Conservation (phyloP, 1,140 invertebrate species). For the Caerostris darwini region DNA sequence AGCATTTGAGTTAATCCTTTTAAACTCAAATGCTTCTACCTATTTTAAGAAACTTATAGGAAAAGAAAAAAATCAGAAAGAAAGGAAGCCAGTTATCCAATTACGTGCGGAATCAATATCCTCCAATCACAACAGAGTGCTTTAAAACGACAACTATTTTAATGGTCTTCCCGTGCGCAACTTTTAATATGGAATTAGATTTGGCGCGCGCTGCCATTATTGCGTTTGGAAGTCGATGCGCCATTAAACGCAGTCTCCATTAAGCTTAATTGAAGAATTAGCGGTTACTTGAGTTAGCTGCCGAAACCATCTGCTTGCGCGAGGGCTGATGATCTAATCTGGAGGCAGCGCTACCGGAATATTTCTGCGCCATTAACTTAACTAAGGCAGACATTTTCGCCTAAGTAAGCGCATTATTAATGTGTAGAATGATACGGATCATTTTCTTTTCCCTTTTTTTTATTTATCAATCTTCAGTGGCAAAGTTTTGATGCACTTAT, state of each 20-base stretch:
- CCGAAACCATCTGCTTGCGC: slow-evolving; percentile 62
- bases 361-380: slow-evolving; percentile 74
- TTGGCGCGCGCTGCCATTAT: slow-evolving; percentile 13
- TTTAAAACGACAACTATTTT: slow-evolving; percentile 34
- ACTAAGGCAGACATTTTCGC: slow-evolving; percentile 54
- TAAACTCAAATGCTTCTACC: no score
- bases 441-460: not conserved
- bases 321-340: slow-evolving; percentile 71
- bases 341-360: slow-evolving; percentile 16
- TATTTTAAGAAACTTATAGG: no score
- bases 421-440: not conserved
- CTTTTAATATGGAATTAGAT: slow-evolving; percentile 51
- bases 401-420: slow-evolving; percentile 36
- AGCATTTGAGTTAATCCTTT: no score
- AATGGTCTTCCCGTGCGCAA: not conserved
- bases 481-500: not conserved
- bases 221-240: slow-evolving; percentile 48
- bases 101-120: not conserved
- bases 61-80: not conserved
- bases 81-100: not conserved
- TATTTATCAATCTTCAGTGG: not conserved
- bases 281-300: slow-evolving; percentile 66
- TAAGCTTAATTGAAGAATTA: slow-evolving; percentile 76
- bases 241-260: slow-evolving; percentile 66
- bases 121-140: not conserved